A percentile compares a stretch with the other conserved stretches of the same genome.
These are phyloP conservation scores for Xanthia icteritia DNA, from an alignment of 2,888 invertebrate species.

Conservation along the genomic window DNA sequence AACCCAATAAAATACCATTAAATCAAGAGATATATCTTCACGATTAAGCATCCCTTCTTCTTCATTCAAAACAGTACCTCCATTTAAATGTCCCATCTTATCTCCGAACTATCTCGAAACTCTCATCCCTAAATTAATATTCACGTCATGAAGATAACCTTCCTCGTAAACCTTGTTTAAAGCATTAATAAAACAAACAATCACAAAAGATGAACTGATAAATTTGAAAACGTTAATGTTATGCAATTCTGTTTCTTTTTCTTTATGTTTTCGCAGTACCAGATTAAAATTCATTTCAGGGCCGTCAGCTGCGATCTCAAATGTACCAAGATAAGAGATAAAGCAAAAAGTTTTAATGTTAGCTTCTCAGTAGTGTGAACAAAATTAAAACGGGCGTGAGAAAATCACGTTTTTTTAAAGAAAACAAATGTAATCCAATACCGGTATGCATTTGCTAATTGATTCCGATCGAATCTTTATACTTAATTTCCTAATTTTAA, in stretches of 20 bases:
- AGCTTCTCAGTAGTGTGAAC: conserved; percentile 77
- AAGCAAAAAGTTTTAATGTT: conserved; percentile 68
- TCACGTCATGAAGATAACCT: conserved; percentile 70
- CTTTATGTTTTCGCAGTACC: conserved; percentile 77
- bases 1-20: conserved; percentile 36
- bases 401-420: conserved; percentile 70
- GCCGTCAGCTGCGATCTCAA: conserved; percentile 70
- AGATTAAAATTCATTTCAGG: conserved; percentile 80
- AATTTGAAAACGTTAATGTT: conserved; percentile 56
- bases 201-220: conserved; percentile 77
- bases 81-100: conserved; percentile 65
- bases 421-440: conserved; percentile 73
- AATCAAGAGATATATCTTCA: conserved; percentile 55
- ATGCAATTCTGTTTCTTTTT: conserved; percentile 64
- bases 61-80: conserved; percentile 59
- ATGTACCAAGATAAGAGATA: conserved; percentile 80
- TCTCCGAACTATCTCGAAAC: conserved; percentile 68
- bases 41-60: conserved; percentile 58
- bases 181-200: conserved; percentile 78
- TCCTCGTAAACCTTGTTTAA: conserved; percentile 69
- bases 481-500: conserved; percentile 73
- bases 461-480: conserved; percentile 71
- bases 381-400: conserved; percentile 75
- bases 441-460: conserved; percentile 70
- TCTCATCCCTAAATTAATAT: conserved; percentile 77